phyloP scores from a whole-genome alignment of 2,888 invertebrate species.

The Saturnia japonica region DNA sequence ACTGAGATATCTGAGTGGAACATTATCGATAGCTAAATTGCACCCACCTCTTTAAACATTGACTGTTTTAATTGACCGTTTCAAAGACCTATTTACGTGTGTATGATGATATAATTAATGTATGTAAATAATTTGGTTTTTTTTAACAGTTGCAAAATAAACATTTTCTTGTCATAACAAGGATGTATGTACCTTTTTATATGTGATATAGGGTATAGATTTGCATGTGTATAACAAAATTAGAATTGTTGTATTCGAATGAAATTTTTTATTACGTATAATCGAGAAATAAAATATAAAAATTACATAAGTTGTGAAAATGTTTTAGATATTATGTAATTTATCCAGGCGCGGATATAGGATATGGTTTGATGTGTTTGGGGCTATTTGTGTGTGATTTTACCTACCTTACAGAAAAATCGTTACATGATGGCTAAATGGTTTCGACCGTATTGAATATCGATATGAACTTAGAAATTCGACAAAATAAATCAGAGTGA shows the following conservation, averaged over 20 bases:
- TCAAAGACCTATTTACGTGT: neutral
- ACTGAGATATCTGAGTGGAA: neutral
- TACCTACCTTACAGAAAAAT: too few species aligned
- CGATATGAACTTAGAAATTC: too few species aligned
- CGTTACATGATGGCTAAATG: too few species aligned
- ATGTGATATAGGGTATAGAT: constrained; percentile 1
- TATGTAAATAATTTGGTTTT: too few species aligned
- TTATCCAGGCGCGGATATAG: too few species aligned
- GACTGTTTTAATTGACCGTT: neutral
- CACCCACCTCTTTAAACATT: neutral
- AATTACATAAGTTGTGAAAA: neutral
- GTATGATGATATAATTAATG: too few species aligned
- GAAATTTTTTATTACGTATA: neutral
- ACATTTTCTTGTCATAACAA: neutral
- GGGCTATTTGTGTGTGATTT: too few species aligned
- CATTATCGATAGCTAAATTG: neutral
- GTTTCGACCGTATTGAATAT: too few species aligned
- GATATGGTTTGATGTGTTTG: too few species aligned
- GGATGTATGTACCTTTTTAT: neutral
- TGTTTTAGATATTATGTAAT: neutral
- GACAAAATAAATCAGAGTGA: too few species aligned
- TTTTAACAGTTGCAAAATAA: too few species aligned
- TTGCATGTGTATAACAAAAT: neutral
- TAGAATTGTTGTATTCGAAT: neutral
- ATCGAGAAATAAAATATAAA: neutral